Evolutionary conservation across 2,888 invertebrate genomes (phyloP), one percentile per base, ranked within the genome.

Genomic region (Cremastobaeus sp.): DNA sequence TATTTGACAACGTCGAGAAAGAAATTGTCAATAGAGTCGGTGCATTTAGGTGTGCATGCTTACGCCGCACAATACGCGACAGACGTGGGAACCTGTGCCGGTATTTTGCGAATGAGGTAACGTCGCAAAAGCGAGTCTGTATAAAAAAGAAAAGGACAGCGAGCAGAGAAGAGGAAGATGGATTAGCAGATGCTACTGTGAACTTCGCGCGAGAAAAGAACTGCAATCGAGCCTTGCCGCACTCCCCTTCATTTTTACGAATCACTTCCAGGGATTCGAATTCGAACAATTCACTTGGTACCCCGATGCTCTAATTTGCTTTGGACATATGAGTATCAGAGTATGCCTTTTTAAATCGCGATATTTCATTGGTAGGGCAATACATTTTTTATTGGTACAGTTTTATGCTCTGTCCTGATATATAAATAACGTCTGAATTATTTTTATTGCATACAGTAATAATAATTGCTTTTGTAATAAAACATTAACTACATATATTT

Each of bases 221-320:
- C 48, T 60, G 60, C 66, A 66, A 60, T 73, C 72, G 66, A 66
- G 72, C 62, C 54, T 43, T 72, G 64, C 28, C 55, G 12, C 52
- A 55, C 74, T 70, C 75, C 69, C 68, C 68, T 71, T 66, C 72
- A 68, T 72, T 69, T 69, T 65, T 69, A 52, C 65, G 65, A 79
- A 78, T 81, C 77, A 79, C 70, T 82, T 82, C 78, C 84, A 79
- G 77, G 21, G 73, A 73, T 74, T 57, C 76, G 78, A 82, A 71
- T 80, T 77, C 65, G 71, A 82, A 84, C 79, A 82, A 82, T 82
- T 66, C 71, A 64, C 60, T n/a, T n/a, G 45, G 35, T 57, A 57
- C 65, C 62, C 59, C 45, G 69, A 60, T 71, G 78, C 64, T 80
- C 80, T 80, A 84, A 82, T 82, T 84, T 80, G 73, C 43, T 68